phyloP scores from a whole-genome alignment of 2,797 vertebrate species.

The Sebastes umbrosus region DNA sequence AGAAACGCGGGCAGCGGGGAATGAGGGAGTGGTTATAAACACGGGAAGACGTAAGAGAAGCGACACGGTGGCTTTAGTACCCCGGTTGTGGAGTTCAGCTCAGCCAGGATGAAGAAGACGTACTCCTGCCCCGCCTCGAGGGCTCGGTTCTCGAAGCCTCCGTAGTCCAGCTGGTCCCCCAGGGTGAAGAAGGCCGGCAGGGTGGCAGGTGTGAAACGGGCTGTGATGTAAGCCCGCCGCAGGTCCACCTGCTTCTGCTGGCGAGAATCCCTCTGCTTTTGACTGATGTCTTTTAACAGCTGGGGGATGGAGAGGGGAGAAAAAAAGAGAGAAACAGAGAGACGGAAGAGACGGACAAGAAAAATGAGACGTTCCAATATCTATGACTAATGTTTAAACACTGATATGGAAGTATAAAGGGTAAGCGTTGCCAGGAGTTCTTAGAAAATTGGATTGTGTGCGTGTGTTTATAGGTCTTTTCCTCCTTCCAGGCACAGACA shows the following conservation, averaged over 20 bases:
- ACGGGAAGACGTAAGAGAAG: not conserved
- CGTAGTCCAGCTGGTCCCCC: conserved; percentile 95
- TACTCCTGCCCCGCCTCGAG: conserved; percentile 94
- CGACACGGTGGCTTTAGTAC: conserved; percentile 73
- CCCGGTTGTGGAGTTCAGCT: conserved; percentile 90
- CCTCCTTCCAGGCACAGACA: conserved; percentile 43
- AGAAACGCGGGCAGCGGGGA: conserved; percentile 2
- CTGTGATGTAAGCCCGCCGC: conserved; percentile 92
- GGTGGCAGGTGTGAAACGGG: conserved; percentile 88
- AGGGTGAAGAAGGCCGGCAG: conserved; percentile 91
- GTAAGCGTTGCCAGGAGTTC: conserved; percentile 41
- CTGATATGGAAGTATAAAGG: conserved; percentile 44
- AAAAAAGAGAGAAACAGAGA: not conserved
- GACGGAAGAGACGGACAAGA: not conserved
- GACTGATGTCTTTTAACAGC: conserved; percentile 92
- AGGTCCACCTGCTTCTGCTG: conserved; percentile 92
- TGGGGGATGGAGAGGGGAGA: conserved; percentile 51
- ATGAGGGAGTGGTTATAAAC: conserved; percentile 12
- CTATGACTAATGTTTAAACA: conserved; percentile 44
- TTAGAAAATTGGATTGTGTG: conserved; percentile 3
- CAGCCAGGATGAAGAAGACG: conserved; percentile 93
- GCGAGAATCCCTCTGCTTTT: conserved; percentile 86
- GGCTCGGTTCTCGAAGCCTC: conserved; percentile 93
- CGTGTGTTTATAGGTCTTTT: conserved; percentile 43
- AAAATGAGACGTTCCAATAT: conserved; percentile 16